Percentiles rank a stretch among this genome's conserved stretches.
Evolutionary conservation across 1,140 invertebrate species (phyloP).

Genomic region (Grapholita molesta): DNA sequence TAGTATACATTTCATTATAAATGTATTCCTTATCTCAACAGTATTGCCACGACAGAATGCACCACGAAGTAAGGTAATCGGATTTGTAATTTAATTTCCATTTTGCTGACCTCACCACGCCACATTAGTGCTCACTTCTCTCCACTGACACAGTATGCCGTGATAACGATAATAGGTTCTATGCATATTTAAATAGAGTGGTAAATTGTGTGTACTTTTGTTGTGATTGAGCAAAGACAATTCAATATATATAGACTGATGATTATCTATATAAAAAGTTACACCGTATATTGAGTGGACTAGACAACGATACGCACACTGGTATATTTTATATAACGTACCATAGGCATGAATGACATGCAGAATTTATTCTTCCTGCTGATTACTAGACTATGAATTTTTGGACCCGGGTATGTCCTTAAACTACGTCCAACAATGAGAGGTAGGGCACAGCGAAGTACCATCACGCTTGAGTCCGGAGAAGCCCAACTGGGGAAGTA

Average conservation of each 20-base stretch:
- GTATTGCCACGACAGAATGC: not conserved
- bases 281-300: too few relatives aligned
- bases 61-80: slow-evolving; percentile 5
- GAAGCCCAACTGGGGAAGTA: too few relatives aligned
- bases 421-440: too few relatives aligned
- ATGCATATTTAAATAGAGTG: not conserved
- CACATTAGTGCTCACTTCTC: not conserved
- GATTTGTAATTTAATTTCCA: slow-evolving; percentile 14
- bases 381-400: too few relatives aligned
- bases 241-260: not conserved
- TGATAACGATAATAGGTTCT: not conserved
- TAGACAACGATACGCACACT: too few relatives aligned
- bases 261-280: too few relatives aligned
- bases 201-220: not conserved
- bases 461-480: too few relatives aligned
- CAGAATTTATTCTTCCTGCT: too few relatives aligned
- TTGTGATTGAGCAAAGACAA: not conserved
- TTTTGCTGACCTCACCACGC: slow-evolving; percentile 7
- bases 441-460: too few relatives aligned
- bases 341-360: too few relatives aligned
- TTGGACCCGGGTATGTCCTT: too few relatives aligned
- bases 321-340: too few relatives aligned
- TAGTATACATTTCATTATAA: not conserved
- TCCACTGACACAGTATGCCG: not conserved
- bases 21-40: not conserved